Evolutionary conservation across 2,888 invertebrate genomes (phyloP).

Genomic region (Eupithecia vulgata): DNA sequence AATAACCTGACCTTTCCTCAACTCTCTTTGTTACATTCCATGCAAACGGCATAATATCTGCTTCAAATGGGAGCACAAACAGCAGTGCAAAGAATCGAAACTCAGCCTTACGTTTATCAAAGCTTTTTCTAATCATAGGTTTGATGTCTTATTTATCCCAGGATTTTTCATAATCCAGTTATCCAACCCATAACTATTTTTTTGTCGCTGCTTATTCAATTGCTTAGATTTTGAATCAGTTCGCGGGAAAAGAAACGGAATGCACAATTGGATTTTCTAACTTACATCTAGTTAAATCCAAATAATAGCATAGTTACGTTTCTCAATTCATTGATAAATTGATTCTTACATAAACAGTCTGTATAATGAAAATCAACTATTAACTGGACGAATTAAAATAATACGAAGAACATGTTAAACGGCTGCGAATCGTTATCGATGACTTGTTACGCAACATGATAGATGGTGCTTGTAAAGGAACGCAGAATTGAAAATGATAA

Average conservation of each 20-base stretch:
- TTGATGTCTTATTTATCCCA: not conserved
- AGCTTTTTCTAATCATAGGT: not conserved
- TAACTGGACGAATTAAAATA: slow-evolving; percentile 45
- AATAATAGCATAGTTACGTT: not conserved
- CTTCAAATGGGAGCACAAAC: slow-evolving; percentile 13
- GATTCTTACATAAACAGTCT: not conserved
- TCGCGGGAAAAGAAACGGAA: not conserved
- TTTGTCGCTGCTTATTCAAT: not conserved
- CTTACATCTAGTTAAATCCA: not conserved
- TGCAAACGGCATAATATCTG: slow-evolving; percentile 27
- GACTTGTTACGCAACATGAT: slow-evolving; percentile 52
- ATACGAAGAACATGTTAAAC: slow-evolving; percentile 46
- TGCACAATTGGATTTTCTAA: not conserved
- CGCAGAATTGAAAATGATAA: slow-evolving; percentile 16
- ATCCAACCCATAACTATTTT: not conserved
- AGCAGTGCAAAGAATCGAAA: slow-evolving; percentile 2
- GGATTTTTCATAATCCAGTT: not conserved
- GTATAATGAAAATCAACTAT: slow-evolving; percentile 42
- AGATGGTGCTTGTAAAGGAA: slow-evolving; percentile 40
- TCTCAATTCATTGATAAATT: not conserved
- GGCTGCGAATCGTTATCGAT: slow-evolving; percentile 45
- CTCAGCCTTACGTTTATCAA: not conserved
- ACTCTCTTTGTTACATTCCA: slow-evolving; percentile 42
- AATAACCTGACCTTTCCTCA: slow-evolving; percentile 41
- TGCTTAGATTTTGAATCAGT: not conserved